Percentiles rank a stretch among this genome's conserved stretches.
These are phyloP conservation scores for Cartodere bifasciata DNA, from an alignment of 2,888 invertebrate species.

Conservation along the genomic window DNA sequence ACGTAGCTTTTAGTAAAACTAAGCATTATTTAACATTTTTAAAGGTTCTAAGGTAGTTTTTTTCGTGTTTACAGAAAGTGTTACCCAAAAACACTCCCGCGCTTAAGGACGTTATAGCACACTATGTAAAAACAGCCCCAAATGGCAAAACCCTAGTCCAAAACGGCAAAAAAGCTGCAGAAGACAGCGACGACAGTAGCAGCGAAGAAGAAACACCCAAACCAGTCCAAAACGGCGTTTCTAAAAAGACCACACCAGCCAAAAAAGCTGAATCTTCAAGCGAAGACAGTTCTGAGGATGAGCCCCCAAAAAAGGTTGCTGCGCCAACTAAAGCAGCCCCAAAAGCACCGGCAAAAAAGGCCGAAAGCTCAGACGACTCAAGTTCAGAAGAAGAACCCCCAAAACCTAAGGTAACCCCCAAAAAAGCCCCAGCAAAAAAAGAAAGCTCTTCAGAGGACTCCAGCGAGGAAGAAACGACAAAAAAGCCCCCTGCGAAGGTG, in stretches of 20 bases:
- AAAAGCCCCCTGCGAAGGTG: slow-evolving; percentile 9
- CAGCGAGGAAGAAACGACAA: slow-evolving; percentile 25
- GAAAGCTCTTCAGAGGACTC: slow-evolving; percentile 34
- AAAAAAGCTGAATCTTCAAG: slow-evolving; percentile 14
- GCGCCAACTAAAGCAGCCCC: slow-evolving; percentile 8
- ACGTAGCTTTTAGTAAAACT: too few species aligned
- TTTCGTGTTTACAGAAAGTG: slow-evolving; percentile 40
- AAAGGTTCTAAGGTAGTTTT: slow-evolving; percentile 7
- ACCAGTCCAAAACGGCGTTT: slow-evolving; percentile 8
- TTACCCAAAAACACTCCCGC: slow-evolving; percentile 52
- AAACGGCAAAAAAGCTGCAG: slow-evolving; percentile 14
- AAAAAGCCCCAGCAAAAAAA: slow-evolving; percentile 16
- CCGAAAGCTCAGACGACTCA: slow-evolving; percentile 9
- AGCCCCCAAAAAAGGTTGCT: slow-evolving; percentile 8
- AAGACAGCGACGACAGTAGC: slow-evolving; percentile 20
- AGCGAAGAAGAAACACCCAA: slow-evolving; percentile 15
- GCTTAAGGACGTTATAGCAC: slow-evolving; percentile 45
- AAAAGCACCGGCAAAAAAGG: slow-evolving; percentile 11
- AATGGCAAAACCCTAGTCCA: slow-evolving; percentile 33
- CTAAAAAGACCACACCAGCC: slow-evolving; percentile 7
- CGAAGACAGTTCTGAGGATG: slow-evolving; percentile 16
- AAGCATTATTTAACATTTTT: slow-evolving; percentile 1
- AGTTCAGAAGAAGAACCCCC: slow-evolving; percentile 5
- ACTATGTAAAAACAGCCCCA: slow-evolving; percentile 40
- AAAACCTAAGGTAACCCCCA: slow-evolving; percentile 14